phyloP scores from a whole-genome alignment of 2,888 invertebrate species.

The Autographa gamma region DNA sequence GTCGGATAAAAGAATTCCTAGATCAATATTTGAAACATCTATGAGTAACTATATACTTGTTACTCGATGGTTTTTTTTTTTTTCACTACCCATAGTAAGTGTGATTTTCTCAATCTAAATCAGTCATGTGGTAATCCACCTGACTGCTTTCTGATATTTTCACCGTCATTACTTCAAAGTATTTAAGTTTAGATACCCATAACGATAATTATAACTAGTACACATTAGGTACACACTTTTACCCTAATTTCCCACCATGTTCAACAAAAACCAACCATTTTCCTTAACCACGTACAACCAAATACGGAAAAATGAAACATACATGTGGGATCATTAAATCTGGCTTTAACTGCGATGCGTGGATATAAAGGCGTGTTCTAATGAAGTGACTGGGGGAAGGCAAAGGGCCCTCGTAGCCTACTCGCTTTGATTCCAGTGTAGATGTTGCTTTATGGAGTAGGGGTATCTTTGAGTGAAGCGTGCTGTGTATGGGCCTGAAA shows the following conservation, averaged over 20 bases:
- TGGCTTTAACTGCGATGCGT: slow-evolving; percentile 18
- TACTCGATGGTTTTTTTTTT: no score
- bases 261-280: neutral
- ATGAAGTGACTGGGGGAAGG: slow-evolving; percentile 49
- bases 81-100: no score
- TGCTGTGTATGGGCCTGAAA: neutral
- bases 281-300: neutral
- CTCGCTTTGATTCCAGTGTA: slow-evolving; percentile 39
- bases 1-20: no score
- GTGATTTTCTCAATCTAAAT: no score
- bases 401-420: slow-evolving; percentile 31
- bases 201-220: no score
- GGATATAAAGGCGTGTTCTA: slow-evolving; percentile 37
- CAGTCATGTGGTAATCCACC: no score
- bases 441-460: slow-evolving; percentile 31
- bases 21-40: no score
- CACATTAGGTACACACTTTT: no score
- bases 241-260: neutral
- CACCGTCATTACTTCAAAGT: no score
- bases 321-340: slow-evolving; percentile 34
- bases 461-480: neutral
- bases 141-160: no score
- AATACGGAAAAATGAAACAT: neutral
- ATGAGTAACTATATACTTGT: no score
- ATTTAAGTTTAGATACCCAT: no score